Evolutionary conservation across 2,797 vertebrate genomes (phyloP).

Genomic region (Helostoma temminkii): DNA sequence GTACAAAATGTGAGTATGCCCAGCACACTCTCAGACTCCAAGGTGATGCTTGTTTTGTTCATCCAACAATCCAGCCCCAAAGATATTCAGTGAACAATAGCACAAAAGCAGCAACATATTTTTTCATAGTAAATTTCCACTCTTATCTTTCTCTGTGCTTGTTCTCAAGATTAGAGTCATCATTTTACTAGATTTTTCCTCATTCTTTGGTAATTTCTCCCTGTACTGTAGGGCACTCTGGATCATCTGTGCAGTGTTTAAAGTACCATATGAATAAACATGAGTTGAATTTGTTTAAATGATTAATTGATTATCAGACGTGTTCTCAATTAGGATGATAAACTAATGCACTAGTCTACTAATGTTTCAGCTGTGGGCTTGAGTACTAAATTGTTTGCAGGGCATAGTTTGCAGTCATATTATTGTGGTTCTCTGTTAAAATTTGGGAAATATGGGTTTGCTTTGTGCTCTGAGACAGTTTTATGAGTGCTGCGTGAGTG

Average conservation of each 20-base stretch:
- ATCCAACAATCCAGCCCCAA: not conserved
- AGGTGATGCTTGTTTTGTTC: not conserved
- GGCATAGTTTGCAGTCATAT: not conserved
- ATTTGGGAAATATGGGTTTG: not conserved
- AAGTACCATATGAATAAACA: not conserved
- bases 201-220: not conserved
- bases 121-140: not conserved
- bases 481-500: slow-evolving; percentile 33
- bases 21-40: not conserved
- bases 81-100: not conserved
- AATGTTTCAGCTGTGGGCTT: not conserved
- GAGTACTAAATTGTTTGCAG: not conserved
- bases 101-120: no score
- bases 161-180: not conserved
- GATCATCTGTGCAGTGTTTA: not conserved
- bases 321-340: not conserved
- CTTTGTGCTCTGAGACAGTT: not conserved
- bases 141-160: not conserved
- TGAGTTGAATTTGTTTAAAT: not conserved
- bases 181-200: not conserved
- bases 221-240: not conserved
- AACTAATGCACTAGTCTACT: slow-evolving; percentile 1
- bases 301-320: not conserved
- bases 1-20: not conserved
- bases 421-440: not conserved